Conservation (phyloP, 1,140 invertebrate genomes). For the Lepidurus apus region DNA sequence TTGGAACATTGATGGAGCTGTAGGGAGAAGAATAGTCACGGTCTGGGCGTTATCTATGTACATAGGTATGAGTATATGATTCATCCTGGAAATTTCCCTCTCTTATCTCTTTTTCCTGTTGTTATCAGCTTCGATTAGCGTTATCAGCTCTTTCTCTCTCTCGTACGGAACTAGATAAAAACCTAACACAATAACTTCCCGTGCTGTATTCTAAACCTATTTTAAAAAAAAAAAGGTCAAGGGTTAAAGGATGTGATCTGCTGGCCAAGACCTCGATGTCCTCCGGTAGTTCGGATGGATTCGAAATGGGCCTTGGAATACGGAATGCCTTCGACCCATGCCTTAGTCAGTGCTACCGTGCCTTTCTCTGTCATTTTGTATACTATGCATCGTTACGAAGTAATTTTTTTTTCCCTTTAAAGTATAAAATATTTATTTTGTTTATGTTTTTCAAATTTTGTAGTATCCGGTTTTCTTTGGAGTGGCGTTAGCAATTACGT, state of each 20-base stretch:
- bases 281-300: conserved; percentile 74
- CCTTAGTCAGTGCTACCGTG: conserved; percentile 80
- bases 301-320: conserved; percentile 82
- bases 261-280: conserved; percentile 73
- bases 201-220: conserved; percentile 3
- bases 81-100: neutral
- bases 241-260: conserved; percentile 77
- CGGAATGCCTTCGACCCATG: conserved; percentile 91
- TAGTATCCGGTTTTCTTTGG: conserved; percentile 50
- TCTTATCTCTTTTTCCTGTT: neutral
- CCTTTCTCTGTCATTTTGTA: conserved; percentile 76
- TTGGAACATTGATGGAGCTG: conserved; percentile 83
- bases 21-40: conserved; percentile 68
- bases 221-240: conserved; percentile 68
- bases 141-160: neutral
- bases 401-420: conserved; percentile 38
- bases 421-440: conserved; percentile 32
- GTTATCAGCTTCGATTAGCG: neutral
- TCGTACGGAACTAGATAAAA: neutral
- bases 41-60: conserved; percentile 83
- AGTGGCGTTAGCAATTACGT: conserved; percentile 47
- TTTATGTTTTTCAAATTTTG: conserved; percentile 38
- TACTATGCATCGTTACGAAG: conserved; percentile 73
- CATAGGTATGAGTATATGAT: conserved; percentile 53
- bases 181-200: neutral